Base-by-base conservation (phyloP, 1,140 invertebrate species). In the Eulimnadia texana region DNA sequence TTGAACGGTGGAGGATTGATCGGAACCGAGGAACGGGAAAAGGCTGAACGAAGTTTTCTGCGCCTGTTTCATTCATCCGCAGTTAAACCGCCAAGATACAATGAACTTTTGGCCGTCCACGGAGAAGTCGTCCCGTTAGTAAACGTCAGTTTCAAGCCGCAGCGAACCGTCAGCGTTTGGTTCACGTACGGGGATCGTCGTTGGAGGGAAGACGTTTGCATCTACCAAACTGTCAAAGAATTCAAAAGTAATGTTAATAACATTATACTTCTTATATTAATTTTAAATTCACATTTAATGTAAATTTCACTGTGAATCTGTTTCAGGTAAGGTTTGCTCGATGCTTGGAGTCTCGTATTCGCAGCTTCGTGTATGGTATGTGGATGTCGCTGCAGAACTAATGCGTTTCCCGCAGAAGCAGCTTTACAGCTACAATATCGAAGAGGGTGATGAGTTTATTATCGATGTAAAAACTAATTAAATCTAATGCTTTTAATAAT, bases 31-130 rank as follows among this genome's bases (percentile, higher is more conserved):
- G 90, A 94, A 71, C 78, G 91, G 61, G 88, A 93, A 72, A 87
- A 92, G 69, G 86, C 91, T n/a, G 91, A 96, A 70, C 77, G 91
- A 61, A 89, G 90, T 66, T 95, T 94, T 74, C 90, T 96, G 64
- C 78, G 92, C 55, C 67, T 75, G 25, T 86, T 90, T 70, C 69
- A 86, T 86, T 68, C 82, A 85, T 24, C 85, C 88, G 79, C 78
- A 33, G 85, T 89, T 65, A 75, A 84, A 22, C 87, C 87, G 13
- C 80, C 84, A 66, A 83, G 89, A 67, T 93, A 91, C 70, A 80
- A 79, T 68, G 88, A 91, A 72, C 74, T 93, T 33, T 78, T 89
- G 29, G 78, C 78, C 27, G 82, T 88, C 65, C 88, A 93, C 70
- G 90, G 90, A 59, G 85, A 90, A 73, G 76, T 93, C 54, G 85